Conservation (phyloP, 2,888 invertebrate genomes). For the Unio delphinus region DNA sequence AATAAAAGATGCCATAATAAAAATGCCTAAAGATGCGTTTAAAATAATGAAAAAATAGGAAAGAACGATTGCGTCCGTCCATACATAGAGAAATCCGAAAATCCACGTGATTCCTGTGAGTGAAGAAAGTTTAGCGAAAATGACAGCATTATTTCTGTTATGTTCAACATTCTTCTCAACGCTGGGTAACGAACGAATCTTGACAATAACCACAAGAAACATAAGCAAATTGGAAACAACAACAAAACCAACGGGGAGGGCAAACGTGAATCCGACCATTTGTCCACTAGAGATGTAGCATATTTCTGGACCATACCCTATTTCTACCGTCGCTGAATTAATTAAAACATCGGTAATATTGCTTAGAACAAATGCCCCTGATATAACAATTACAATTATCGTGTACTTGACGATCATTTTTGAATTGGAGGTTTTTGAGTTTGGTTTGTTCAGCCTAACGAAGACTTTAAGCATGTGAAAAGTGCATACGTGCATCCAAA, state of each 20-base stretch:
- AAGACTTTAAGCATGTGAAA: slow-evolving; percentile 19
- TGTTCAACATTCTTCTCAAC: slow-evolving; percentile 16
- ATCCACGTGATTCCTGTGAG: slow-evolving; percentile 25
- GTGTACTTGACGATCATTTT: slow-evolving; percentile 13
- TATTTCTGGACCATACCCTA: slow-evolving; percentile 20
- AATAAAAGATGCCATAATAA: slow-evolving; percentile 22
- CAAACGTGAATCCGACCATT: slow-evolving; percentile 21
- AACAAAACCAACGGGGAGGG: slow-evolving; percentile 11
- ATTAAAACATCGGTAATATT: slow-evolving; percentile 12
- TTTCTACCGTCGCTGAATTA: not conserved
- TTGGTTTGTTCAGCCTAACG: not conserved
- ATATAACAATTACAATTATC: slow-evolving; percentile 5
- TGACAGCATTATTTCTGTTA: slow-evolving; percentile 16
- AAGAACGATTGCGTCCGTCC: slow-evolving; percentile 11
- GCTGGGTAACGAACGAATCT: slow-evolving; percentile 1
- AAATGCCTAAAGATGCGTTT: slow-evolving; percentile 23
- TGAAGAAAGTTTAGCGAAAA: slow-evolving; percentile 19
- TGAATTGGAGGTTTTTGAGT: not conserved
- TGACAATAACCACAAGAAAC: slow-evolving; percentile 14
- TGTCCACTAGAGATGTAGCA: slow-evolving; percentile 18
- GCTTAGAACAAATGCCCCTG: slow-evolving; percentile 7
- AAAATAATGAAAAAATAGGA: slow-evolving; percentile 25
- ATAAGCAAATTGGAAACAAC: slow-evolving; percentile 13
- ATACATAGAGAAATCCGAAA: slow-evolving; percentile 25
- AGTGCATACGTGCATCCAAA: slow-evolving; percentile 33